Percentiles rank a stretch among this genome's conserved stretches.
Evolutionary conservation across 2,888 invertebrate genomes (phyloP).

Genomic region (Pardosa pseudoannulata): DNA sequence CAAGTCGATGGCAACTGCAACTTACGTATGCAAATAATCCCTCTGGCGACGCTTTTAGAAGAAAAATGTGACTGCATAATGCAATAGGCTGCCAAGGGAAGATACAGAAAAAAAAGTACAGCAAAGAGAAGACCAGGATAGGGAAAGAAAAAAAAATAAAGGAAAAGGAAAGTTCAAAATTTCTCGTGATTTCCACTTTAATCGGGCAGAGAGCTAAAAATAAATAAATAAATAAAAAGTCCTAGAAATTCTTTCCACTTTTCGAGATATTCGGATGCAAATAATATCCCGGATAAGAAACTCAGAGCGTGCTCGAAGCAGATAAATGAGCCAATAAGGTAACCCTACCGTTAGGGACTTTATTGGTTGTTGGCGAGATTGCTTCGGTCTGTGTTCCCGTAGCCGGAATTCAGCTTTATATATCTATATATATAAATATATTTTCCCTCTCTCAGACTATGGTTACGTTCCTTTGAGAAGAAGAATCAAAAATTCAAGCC

Average conservation of each 20-base stretch:
- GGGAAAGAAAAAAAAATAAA: constrained; percentile 15
- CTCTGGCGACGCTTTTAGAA: constrained; percentile 50
- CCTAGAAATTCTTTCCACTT: background rate
- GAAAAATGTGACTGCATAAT: constrained; percentile 63
- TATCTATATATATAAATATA: no score
- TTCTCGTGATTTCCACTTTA: constrained; percentile 37
- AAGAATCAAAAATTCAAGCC: constrained; percentile 25
- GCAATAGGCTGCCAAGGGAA: constrained; percentile 46
- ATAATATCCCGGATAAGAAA: constrained; percentile 14
- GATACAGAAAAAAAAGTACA: no score
- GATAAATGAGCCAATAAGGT: constrained; percentile 59
- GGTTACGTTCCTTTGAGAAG: constrained; percentile 9
- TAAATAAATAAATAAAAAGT: constrained; percentile 8
- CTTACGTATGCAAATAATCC: constrained; percentile 59
- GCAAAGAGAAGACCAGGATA: background rate
- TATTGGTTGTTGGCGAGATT: constrained; percentile 44
- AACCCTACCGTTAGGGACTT: constrained; percentile 3
- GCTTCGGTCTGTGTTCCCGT: background rate
- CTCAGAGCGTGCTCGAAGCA: background rate
- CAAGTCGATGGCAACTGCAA: constrained; percentile 21
- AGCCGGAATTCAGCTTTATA: background rate
- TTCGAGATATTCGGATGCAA: background rate
- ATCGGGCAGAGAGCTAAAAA: constrained; percentile 36
- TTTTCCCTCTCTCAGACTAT: background rate
- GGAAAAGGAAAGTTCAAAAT: constrained; percentile 11